A percentile compares a stretch with the other conserved stretches of the same genome.
phyloP scores from a whole-genome alignment of 2,888 invertebrate genomes.

The Luffia ferchaultella region DNA sequence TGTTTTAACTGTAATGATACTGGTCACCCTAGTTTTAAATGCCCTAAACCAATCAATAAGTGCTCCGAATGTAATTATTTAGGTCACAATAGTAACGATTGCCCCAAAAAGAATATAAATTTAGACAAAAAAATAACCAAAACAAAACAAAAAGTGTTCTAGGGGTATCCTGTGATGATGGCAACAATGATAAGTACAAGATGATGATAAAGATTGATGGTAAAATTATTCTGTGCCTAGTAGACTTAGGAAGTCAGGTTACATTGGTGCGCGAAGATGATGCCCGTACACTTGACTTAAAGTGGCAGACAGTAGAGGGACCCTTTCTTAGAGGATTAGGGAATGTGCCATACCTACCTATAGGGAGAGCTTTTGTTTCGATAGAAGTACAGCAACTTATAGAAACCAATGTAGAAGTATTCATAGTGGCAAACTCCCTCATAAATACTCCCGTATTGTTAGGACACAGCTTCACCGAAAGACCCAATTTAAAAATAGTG shows the following conservation, averaged over 20 bases:
- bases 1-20: no score
- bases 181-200: no score
- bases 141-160: no score
- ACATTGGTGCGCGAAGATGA: constrained; percentile 14
- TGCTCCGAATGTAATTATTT: no score
- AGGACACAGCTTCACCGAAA: constrained; percentile 12
- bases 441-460: constrained; percentile 11
- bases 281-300: constrained; percentile 11
- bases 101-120: no score
- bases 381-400: constrained; percentile 14
- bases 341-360: constrained; percentile 13
- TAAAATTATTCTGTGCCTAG: constrained; percentile 1
- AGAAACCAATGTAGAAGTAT: constrained; percentile 13
- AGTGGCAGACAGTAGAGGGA: constrained; percentile 8
- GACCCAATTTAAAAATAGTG: constrained; percentile 8
- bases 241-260: constrained; percentile 15
- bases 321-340: constrained; percentile 14
- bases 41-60: no score
- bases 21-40: no score
- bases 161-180: no score
- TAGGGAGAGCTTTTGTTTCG: constrained; percentile 6
- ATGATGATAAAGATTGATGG: constrained; percentile 10
- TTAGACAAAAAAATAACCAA: no score
- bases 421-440: constrained; percentile 12
- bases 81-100: no score